Percentiles rank a stretch among this genome's conserved stretches.
Evolutionary conservation across 2,113 vertebrate species (phyloP).

Genomic region (Salvelinus fontinalis): DNA sequence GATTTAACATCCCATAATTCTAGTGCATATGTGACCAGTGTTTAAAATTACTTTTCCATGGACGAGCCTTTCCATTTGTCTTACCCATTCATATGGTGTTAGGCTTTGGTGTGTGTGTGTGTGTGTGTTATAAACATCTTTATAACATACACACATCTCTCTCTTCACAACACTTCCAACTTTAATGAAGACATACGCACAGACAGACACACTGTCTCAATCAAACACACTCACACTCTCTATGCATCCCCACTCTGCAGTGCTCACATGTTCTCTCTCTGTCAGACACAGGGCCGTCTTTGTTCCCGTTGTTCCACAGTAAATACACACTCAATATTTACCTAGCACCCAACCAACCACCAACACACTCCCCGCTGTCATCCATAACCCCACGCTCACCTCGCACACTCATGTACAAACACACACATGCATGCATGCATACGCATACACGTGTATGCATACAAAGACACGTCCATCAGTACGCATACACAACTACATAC

Average conservation of each 20-base stretch:
- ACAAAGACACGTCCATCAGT: not conserved
- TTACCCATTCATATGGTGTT: not conserved
- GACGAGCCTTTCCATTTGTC: no score
- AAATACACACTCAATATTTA: not conserved
- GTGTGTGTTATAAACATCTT: not conserved
- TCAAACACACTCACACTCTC: not conserved
- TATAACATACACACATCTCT: not conserved
- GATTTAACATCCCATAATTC: no score
- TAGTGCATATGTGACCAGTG: no score
- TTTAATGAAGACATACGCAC: not conserved
- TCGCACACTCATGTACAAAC: constrained; percentile 14
- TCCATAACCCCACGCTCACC: no score
- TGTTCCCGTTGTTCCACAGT: not conserved
- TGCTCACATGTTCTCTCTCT: no score
- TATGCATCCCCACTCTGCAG: not conserved
- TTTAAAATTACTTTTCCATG: no score
- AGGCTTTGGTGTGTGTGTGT: not conserved
- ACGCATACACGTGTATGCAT: not conserved
- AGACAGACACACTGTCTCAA: not conserved
- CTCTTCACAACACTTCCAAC: not conserved
- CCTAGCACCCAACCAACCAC: no score
- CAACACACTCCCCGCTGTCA: no score
- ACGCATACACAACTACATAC: not conserved
- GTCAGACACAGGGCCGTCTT: no score
- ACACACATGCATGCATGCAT: constrained; percentile 19